Percentiles rank a stretch among this genome's conserved stretches.
Evolutionary conservation across 2,113 vertebrate species (phyloP).

Genomic region (Cairina moschata): DNA sequence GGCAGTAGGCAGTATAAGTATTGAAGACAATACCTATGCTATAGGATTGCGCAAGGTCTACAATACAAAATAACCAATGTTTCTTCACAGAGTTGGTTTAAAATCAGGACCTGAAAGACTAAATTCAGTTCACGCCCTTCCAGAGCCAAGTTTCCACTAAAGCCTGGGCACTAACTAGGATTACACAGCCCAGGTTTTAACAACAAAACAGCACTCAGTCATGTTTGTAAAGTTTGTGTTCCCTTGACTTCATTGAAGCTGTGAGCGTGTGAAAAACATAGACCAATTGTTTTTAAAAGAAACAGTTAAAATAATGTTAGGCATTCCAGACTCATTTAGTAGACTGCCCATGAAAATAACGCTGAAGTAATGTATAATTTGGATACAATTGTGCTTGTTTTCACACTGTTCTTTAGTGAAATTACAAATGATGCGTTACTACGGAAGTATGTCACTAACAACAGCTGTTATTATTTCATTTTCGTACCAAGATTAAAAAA

Average conservation of each 20-base stretch:
- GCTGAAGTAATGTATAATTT: constrained; percentile 7
- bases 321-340: constrained; percentile 15
- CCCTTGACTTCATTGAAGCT: neutral
- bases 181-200: neutral
- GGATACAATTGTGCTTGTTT: neutral
- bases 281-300: neutral
- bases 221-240: neutral
- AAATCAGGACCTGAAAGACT: neutral
- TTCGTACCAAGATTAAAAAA: neutral
- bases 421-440: neutral
- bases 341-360: constrained; percentile 16
- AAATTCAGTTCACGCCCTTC: neutral
- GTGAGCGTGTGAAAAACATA: neutral
- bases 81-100: neutral
- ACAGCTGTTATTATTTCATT: neutral
- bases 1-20: neutral
- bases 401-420: neutral
- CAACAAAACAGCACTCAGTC: neutral
- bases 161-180: neutral
- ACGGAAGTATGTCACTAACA: neutral
- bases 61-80: neutral
- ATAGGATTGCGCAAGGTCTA: neutral
- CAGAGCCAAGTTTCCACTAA: neutral
- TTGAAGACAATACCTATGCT: neutral
- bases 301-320: constrained; percentile 20